Percentiles rank a stretch among this genome's conserved stretches.
Evolutionary conservation across 2,797 vertebrate genomes (phyloP).

Genomic region (Hypotaenidia okinawae): DNA sequence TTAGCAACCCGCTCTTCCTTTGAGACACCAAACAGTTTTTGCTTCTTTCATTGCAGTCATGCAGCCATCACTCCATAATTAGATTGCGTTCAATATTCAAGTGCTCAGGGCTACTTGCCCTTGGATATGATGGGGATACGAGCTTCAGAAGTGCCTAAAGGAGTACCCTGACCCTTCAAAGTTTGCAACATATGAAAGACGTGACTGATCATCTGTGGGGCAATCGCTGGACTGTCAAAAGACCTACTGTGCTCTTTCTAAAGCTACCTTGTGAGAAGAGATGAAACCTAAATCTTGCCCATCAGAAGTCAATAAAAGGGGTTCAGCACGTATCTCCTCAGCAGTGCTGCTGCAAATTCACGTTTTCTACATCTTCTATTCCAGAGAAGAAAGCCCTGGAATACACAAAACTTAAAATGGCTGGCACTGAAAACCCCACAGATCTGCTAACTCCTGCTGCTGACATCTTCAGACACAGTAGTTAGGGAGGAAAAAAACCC

Average conservation of each 20-base stretch:
- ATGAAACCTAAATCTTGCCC: conserved; percentile 49
- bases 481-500: not conserved
- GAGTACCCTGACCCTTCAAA: conserved; percentile 44
- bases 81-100: conserved; percentile 37
- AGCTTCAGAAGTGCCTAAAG: conserved; percentile 27
- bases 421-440: conserved; percentile 29
- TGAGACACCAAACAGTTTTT: not conserved
- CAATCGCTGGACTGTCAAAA: conserved; percentile 37
- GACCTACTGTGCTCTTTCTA: conserved; percentile 39
- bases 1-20: not conserved
- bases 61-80: conserved; percentile 1
- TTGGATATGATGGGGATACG: not conserved
- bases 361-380: conserved; percentile 15
- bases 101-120: conserved; percentile 32
- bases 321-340: conserved; percentile 9
- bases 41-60: not conserved
- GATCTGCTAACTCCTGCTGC: conserved; percentile 18
- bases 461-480: conserved; percentile 18
- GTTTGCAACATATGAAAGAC: conserved; percentile 17
- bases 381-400: conserved; percentile 19
- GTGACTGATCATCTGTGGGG: conserved; percentile 32
- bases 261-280: conserved; percentile 31
- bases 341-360: conserved; percentile 37
- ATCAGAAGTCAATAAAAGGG: conserved; percentile 46
- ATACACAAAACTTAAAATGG: conserved; percentile 36